Percentiles rank a stretch among this genome's conserved stretches.
phyloP scores from a whole-genome alignment of 2,888 invertebrate species.

The Philaethria dido region DNA sequence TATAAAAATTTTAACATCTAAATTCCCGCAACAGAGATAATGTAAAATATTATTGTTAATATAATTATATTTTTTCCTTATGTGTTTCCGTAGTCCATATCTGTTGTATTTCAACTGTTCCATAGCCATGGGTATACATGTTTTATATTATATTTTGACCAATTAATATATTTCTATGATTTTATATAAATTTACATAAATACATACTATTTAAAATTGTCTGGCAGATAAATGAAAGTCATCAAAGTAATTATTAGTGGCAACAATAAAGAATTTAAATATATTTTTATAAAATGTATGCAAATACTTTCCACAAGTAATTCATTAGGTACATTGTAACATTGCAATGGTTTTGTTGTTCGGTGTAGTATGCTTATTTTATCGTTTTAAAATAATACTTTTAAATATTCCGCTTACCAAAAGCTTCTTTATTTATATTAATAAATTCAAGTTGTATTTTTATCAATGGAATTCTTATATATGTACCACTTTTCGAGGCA shows the following conservation, averaged over 20 bases:
- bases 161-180: no score
- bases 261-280: not conserved
- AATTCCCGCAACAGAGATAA: not conserved
- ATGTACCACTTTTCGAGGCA: slow-evolving; percentile 49
- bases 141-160: no score
- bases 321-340: not conserved
- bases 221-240: not conserved
- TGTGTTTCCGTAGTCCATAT: no score
- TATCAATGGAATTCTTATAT: slow-evolving; percentile 43
- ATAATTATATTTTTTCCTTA: not conserved
- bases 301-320: no score
- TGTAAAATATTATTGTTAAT: not conserved
- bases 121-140: no score
- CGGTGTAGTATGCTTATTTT: no score
- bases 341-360: not conserved
- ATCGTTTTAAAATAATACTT: slow-evolving; percentile 1
- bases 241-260: not conserved
- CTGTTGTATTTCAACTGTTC: no score
- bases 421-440: slow-evolving; percentile 24
- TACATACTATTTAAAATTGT: not conserved
- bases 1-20: not conserved
- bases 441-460: no score
- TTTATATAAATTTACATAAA: not conserved
- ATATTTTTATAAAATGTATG: no score
- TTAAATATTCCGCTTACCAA: no score